A percentile compares a stretch with the other conserved stretches of the same genome.
Conservation (phyloP, 1,140 invertebrate species). For the Sweltsa coloradensis region DNA sequence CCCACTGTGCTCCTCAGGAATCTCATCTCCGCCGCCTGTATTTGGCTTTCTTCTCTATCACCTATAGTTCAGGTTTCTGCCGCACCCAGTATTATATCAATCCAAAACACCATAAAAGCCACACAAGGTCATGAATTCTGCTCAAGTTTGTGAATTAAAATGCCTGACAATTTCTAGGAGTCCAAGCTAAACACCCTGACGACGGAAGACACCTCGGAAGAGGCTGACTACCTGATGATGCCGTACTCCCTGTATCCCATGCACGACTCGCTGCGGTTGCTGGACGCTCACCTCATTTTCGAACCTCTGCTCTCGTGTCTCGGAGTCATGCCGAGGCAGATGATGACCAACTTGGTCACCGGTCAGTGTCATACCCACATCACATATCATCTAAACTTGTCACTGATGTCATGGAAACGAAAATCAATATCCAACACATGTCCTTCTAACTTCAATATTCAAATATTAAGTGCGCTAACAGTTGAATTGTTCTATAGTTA, state of each 20-base stretch:
- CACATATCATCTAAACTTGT: background rate
- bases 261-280: constrained; percentile 66
- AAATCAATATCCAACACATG: too few species aligned
- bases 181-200: constrained; percentile 42
- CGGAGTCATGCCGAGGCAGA: constrained; percentile 77
- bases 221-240: constrained; percentile 19
- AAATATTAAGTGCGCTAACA: background rate
- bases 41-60: too few species aligned
- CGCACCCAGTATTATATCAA: background rate
- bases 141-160: background rate
- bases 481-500: background rate
- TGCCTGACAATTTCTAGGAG: constrained; percentile 29
- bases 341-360: constrained; percentile 40
- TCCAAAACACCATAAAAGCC: background rate
- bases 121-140: background rate
- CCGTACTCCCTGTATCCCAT: constrained; percentile 52
- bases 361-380: background rate
- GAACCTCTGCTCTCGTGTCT: constrained; percentile 72
- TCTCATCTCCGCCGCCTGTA: too few species aligned
- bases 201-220: constrained; percentile 21
- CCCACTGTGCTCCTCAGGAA: too few species aligned
- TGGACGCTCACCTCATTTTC: constrained; percentile 89
- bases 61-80: too few species aligned
- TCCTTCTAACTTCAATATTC: too few species aligned
- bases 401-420: background rate